These are phyloP conservation scores for Parazoanthus swiftii DNA, from an alignment of 92 coral and sea anemone species.

Conservation along the genomic window DNA sequence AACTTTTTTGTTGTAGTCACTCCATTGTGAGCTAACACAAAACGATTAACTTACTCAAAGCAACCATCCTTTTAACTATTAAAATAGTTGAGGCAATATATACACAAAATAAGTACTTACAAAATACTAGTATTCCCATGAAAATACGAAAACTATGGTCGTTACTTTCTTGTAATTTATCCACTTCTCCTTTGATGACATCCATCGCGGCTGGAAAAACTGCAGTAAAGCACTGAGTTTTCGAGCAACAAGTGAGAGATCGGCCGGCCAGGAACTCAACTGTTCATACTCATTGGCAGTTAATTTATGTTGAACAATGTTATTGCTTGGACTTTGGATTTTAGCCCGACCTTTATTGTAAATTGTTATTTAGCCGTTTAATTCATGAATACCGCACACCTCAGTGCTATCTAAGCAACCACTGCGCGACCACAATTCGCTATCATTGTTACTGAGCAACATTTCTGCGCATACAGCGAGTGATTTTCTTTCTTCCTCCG, in stretches of 20 bases:
- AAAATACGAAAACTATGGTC: not conserved
- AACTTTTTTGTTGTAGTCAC: too few relatives aligned
- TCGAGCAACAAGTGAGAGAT: not conserved
- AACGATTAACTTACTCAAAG: too few relatives aligned
- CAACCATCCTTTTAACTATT: not conserved
- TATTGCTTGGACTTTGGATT: conserved; percentile 4
- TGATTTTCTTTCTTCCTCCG: too few relatives aligned
- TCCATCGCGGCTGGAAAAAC: not conserved
- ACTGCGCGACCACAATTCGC: not conserved
- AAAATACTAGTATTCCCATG: not conserved
- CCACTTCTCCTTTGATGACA: not conserved
- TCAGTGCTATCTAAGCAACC: not conserved
- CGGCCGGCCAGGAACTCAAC: not conserved
- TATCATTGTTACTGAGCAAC: too few relatives aligned
- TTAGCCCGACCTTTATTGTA: not conserved
- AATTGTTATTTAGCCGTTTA: too few relatives aligned
- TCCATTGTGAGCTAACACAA: too few relatives aligned
- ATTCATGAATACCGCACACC: not conserved
- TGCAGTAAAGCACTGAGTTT: too few relatives aligned
- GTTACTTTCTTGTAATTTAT: not conserved
- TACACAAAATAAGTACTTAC: not conserved
- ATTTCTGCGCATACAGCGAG: too few relatives aligned
- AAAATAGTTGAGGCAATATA: not conserved
- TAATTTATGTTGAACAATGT: not conserved
- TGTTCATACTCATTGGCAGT: not conserved